Percentiles rank a stretch among this genome's conserved stretches.
These are phyloP conservation scores for Thamnaconus septentrionalis DNA, from an alignment of 2,113 vertebrate species.

Conservation along the genomic window DNA sequence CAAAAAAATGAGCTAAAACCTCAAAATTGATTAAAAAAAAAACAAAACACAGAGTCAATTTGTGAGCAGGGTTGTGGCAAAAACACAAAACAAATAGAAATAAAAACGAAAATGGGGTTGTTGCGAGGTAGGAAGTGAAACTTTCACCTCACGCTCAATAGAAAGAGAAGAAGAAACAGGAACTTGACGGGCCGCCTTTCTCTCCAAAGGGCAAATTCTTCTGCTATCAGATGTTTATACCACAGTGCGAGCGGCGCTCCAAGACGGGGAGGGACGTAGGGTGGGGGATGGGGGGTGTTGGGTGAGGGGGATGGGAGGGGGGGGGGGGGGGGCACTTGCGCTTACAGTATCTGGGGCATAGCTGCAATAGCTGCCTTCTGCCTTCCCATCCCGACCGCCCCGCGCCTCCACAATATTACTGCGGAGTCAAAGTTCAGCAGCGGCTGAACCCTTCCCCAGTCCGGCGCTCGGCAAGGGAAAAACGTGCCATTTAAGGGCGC, in stretches of 20 bases:
- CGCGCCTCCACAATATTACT: not conserved
- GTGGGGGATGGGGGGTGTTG: not conserved
- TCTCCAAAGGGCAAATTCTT: conserved; percentile 65
- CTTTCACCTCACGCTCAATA: conserved; percentile 40
- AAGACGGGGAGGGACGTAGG: conserved; percentile 8
- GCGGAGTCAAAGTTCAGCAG: conserved; percentile 12
- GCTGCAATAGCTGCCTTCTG: conserved; percentile 35
- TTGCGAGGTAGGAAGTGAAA: conserved; percentile 55
- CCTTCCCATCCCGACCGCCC: conserved; percentile 16
- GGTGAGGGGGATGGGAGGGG: not conserved
- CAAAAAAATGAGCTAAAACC: not conserved
- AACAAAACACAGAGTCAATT: too few relatives aligned
- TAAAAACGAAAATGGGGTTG: not conserved
- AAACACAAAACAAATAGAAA: not conserved
- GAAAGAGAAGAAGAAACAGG: conserved; percentile 43
- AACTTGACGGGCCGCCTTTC: conserved; percentile 27
- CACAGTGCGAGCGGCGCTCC: conserved; percentile 43
- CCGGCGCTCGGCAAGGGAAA: too few relatives aligned
- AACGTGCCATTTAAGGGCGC: conserved; percentile 15
- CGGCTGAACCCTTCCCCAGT: too few relatives aligned
- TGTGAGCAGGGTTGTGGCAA: not conserved
- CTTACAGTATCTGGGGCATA: conserved; percentile 56
- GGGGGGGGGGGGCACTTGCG: not conserved
- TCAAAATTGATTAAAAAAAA: too few relatives aligned
- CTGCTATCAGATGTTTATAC: conserved; percentile 64